Conservation (phyloP, 1,140 invertebrate genomes). For the Mycetomoellerius zeteki region DNA sequence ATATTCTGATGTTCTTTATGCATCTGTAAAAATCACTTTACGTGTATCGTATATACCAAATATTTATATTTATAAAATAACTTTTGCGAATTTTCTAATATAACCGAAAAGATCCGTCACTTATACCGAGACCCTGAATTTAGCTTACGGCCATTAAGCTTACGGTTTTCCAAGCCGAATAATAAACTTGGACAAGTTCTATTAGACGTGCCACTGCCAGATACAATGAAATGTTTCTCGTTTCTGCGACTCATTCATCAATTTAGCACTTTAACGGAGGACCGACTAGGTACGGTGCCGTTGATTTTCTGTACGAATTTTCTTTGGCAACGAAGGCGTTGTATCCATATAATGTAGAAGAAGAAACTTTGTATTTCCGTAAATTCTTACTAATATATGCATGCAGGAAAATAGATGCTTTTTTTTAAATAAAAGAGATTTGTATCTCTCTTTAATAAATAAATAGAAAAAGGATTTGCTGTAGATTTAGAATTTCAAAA, state of each 20-base stretch:
- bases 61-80: slow-evolving; percentile 24
- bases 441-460: not conserved
- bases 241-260: slow-evolving; percentile 85
- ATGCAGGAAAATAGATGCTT: not conserved
- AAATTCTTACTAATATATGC: slow-evolving; percentile 10
- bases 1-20: not conserved
- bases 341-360: not conserved
- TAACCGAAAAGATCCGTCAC: slow-evolving; percentile 72
- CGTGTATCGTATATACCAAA: not conserved
- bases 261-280: slow-evolving; percentile 81
- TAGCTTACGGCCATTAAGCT: slow-evolving; percentile 73
- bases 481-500: not conserved
- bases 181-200: slow-evolving; percentile 86
- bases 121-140: slow-evolving; percentile 67
- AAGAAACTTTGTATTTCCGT: not conserved
- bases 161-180: slow-evolving; percentile 75
- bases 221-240: slow-evolving; percentile 79
- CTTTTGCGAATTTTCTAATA: slow-evolving; percentile 50
- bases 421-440: not conserved
- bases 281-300: slow-evolving; percentile 37
- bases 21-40: not conserved
- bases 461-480: slow-evolving; percentile 7
- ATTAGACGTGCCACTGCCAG: slow-evolving; percentile 79
- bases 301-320: slow-evolving; percentile 67
- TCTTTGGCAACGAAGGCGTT: slow-evolving; percentile 28